Percentiles rank a stretch among this genome's conserved stretches.
Evolutionary conservation across 2,113 vertebrate species (phyloP).

Genomic region (Sturnus vulgaris): DNA sequence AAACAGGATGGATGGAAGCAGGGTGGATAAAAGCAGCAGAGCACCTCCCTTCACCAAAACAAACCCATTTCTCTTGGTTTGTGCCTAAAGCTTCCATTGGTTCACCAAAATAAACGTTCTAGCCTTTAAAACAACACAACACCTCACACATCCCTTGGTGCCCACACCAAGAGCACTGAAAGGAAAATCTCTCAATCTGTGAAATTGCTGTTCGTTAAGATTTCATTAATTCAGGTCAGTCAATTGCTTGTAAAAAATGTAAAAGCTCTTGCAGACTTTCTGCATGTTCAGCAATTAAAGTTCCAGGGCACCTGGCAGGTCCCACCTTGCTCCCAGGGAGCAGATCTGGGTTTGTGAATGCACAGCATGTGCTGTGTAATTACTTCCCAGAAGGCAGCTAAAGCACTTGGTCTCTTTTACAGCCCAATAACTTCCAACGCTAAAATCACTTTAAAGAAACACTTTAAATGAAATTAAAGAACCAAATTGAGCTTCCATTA

Average conservation of each 20-base stretch:
- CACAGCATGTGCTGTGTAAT: slow-evolving; percentile 25
- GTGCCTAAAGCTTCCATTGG: not conserved
- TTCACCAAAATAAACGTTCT: not conserved
- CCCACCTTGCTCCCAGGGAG: not conserved
- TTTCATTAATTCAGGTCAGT: not conserved
- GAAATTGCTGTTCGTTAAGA: not conserved
- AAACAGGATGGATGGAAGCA: not conserved
- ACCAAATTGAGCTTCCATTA: not conserved
- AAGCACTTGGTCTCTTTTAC: slow-evolving; percentile 36
- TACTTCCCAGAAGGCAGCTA: not conserved
- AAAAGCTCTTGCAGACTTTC: not conserved
- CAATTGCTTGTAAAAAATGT: not conserved
- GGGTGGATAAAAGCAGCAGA: not conserved
- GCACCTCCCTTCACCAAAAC: not conserved
- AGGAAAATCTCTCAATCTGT: not conserved
- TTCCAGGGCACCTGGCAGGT: not conserved
- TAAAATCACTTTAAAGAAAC: slow-evolving; percentile 27
- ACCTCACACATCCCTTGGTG: not conserved
- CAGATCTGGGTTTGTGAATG: not conserved
- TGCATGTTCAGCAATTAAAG: not conserved
- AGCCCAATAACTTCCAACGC: slow-evolving; percentile 41
- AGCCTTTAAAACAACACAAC: not conserved
- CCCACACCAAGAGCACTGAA: not conserved
- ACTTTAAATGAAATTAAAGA: slow-evolving; percentile 29
- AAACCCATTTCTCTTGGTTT: not conserved